Conservation (phyloP, 2,113 vertebrate species). For the Rhinoderma darwinii region DNA sequence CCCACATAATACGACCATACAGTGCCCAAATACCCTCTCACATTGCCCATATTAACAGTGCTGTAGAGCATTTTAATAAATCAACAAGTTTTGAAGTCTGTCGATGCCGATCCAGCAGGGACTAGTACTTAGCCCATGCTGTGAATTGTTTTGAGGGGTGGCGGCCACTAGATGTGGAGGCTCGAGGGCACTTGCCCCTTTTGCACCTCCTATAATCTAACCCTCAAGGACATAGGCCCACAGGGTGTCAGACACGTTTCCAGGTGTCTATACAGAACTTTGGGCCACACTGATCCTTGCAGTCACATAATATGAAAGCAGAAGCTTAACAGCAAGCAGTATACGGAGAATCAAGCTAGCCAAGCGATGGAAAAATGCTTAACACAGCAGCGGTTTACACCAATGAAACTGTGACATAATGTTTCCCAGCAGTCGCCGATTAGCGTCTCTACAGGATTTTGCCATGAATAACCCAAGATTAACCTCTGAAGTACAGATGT, state of each 20-base stretch:
- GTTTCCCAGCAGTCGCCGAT: constrained; percentile 26
- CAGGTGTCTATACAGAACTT: not conserved
- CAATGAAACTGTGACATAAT: not conserved
- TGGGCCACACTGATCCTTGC: not conserved
- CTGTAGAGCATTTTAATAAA: not conserved
- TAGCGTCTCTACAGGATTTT: not conserved
- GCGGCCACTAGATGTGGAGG: too few relatives aligned
- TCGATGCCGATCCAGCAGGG: not conserved
- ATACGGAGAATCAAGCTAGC: not conserved
- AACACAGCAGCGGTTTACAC: not conserved
- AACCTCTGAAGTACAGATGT: constrained; percentile 6
- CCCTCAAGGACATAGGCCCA: too few relatives aligned
- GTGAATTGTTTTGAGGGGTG: too few relatives aligned
- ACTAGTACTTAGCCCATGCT: not conserved
- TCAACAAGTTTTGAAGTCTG: not conserved
- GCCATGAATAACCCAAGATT: constrained; percentile 27
- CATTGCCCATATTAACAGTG: not conserved
- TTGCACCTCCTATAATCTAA: too few relatives aligned
- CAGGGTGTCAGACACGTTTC: too few relatives aligned
- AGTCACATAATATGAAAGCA: not conserved
- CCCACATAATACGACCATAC: not conserved
- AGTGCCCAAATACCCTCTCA: not conserved
- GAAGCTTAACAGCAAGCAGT: not conserved
- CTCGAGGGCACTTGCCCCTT: not conserved
- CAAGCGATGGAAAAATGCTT: not conserved